Percentiles rank a stretch among this genome's conserved stretches.
Conservation (phyloP, 2,113 vertebrate genomes). For the Platichthys stellatus region DNA sequence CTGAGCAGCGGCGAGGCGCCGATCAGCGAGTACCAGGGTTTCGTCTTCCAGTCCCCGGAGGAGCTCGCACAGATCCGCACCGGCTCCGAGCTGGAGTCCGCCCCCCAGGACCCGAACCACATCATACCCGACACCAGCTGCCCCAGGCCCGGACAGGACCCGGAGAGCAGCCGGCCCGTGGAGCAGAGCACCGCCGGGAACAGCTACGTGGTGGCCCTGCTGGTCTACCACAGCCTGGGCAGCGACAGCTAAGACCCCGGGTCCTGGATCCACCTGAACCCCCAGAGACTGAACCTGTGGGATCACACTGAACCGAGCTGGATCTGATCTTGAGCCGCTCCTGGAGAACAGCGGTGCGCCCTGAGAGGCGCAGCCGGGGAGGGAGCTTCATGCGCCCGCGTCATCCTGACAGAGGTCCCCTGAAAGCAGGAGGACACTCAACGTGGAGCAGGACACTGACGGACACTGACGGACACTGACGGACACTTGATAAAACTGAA, state of each 20-base stretch:
- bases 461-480: too few species aligned
- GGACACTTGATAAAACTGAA: conserved; percentile 24
- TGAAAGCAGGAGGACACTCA: not conserved
- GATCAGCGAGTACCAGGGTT: conserved; percentile 54
- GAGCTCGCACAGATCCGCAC: conserved; percentile 41
- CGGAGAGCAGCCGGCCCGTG: conserved; percentile 23
- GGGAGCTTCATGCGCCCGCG: conserved; percentile 26
- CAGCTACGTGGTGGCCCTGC: conserved; percentile 80
- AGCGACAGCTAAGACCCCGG: conserved; percentile 61
- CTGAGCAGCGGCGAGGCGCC: conserved; percentile 10
- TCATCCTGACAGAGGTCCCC: not conserved
- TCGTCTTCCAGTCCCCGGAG: conserved; percentile 71
- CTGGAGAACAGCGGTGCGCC: conserved; percentile 19
- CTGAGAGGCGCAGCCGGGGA: conserved; percentile 16
- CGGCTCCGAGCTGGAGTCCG: not conserved
- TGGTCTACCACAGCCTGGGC: conserved; percentile 80
- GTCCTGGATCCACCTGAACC: not conserved
- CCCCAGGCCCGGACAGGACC: conserved; percentile 34
- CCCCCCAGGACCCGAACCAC: not conserved
- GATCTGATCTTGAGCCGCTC: conserved; percentile 1
- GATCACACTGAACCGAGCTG: not conserved
- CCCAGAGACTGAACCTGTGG: not conserved
- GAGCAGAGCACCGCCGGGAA: conserved; percentile 74
- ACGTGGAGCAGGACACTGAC: conserved; percentile 3
- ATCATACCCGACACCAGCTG: conserved; percentile 37